These are phyloP conservation scores for Rynchops niger DNA, from an alignment of 2,113 vertebrate species.

Conservation along the genomic window DNA sequence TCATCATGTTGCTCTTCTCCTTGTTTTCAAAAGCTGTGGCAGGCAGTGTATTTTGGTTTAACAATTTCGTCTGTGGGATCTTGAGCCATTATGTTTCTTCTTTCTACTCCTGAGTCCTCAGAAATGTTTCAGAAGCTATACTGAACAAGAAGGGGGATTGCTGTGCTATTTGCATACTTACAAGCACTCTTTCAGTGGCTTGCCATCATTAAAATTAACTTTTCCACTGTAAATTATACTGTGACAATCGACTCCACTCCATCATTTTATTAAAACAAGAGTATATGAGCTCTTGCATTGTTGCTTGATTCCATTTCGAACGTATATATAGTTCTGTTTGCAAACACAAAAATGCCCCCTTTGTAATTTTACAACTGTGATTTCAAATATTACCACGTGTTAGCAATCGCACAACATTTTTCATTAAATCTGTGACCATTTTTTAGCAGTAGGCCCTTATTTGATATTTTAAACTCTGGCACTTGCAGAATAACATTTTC, in stretches of 20 bases:
- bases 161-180: not conserved
- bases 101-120: not conserved
- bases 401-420: not conserved
- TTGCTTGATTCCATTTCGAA: not conserved
- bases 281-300: not conserved
- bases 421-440: not conserved
- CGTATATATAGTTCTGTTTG: not conserved
- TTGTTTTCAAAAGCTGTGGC: not conserved
- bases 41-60: not conserved
- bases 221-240: slow-evolving; percentile 13
- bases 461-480: not conserved
- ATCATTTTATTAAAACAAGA: not conserved
- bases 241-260: not conserved
- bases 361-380: not conserved
- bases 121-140: not conserved
- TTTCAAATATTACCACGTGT: not conserved
- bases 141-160: not conserved
- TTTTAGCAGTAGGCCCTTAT: not conserved
- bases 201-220: not conserved
- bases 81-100: not conserved
- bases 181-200: not conserved
- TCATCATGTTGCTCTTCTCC: not conserved
- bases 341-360: not conserved
- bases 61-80: not conserved
- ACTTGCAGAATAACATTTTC: not conserved